A percentile compares a stretch with the other conserved stretches of the same genome.
Conservation (phyloP, 2,888 invertebrate species). For the Acronicta aceris region DNA sequence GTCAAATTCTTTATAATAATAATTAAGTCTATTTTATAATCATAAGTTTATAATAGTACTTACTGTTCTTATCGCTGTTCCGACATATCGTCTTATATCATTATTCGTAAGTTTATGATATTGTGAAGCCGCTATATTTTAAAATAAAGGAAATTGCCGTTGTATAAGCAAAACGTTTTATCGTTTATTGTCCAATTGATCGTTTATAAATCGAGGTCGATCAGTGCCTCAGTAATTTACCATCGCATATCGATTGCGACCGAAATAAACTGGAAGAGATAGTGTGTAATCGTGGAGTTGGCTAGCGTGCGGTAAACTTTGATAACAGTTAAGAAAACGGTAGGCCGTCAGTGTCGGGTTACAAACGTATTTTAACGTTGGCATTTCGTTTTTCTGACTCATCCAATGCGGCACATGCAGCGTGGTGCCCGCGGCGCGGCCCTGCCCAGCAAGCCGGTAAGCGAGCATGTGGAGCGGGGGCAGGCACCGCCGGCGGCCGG, state of each 20-base stretch:
- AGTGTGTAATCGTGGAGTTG: conserved; percentile 84
- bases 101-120: conserved; percentile 84
- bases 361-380: conserved; percentile 72
- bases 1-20: conserved; percentile 80
- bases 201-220: conserved; percentile 79
- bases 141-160: conserved; percentile 89
- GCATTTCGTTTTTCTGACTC: conserved; percentile 85
- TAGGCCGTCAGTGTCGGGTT: conserved; percentile 56
- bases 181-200: conserved; percentile 86
- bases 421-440: conserved; percentile 79
- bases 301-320: conserved; percentile 79
- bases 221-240: conserved; percentile 79
- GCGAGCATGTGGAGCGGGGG: conserved; percentile 57
- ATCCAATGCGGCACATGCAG: conserved; percentile 83
- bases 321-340: conserved; percentile 60
- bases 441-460: conserved; percentile 76
- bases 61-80: conserved; percentile 87
- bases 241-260: conserved; percentile 84
- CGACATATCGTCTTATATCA: conserved; percentile 88
- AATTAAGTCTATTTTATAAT: conserved; percentile 76
- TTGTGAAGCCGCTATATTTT: conserved; percentile 89
- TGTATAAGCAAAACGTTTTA: conserved; percentile 87
- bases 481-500: conserved; percentile 23
- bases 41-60: conserved; percentile 78
- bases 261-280: conserved; percentile 87